These are phyloP conservation scores for Colostygia pectinataria DNA, from an alignment of 2,888 invertebrate genomes.

Conservation along the genomic window DNA sequence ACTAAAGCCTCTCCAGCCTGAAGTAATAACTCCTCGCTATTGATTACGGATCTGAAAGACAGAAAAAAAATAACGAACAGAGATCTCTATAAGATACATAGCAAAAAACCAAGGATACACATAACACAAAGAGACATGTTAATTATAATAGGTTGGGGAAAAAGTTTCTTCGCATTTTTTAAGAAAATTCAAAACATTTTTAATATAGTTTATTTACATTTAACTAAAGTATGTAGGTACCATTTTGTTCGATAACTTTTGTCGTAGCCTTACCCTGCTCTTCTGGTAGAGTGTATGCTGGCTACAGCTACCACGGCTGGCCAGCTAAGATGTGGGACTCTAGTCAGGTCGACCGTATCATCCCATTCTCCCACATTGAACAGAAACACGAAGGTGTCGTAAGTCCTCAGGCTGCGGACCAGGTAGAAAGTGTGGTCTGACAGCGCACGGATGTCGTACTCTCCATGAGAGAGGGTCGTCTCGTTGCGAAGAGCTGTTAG, in stretches of 20 bases:
- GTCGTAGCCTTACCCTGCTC: slow-evolving; percentile 50
- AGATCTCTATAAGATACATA: neutral
- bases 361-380: slow-evolving; percentile 76
- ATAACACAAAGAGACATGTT: no score
- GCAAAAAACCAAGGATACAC: no score
- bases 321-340: slow-evolving; percentile 43
- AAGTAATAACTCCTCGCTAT: slow-evolving; percentile 30
- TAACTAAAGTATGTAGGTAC: no score
- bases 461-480: slow-evolving; percentile 64
- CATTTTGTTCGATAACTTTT: no score
- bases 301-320: slow-evolving; percentile 54
- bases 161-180: no score
- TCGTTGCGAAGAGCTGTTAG: slow-evolving; percentile 76
- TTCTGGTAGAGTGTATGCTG: slow-evolving; percentile 58
- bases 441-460: slow-evolving; percentile 62
- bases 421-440: slow-evolving; percentile 61
- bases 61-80: neutral
- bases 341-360: slow-evolving; percentile 63
- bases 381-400: slow-evolving; percentile 64
- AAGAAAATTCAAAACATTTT: no score
- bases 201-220: no score
- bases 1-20: slow-evolving; percentile 58
- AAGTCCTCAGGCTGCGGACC: slow-evolving; percentile 53
- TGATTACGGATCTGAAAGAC: slow-evolving; percentile 14
- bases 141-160: no score